phyloP scores from a whole-genome alignment of 23 tunicate species.

The Aplidium turbinatum region DNA sequence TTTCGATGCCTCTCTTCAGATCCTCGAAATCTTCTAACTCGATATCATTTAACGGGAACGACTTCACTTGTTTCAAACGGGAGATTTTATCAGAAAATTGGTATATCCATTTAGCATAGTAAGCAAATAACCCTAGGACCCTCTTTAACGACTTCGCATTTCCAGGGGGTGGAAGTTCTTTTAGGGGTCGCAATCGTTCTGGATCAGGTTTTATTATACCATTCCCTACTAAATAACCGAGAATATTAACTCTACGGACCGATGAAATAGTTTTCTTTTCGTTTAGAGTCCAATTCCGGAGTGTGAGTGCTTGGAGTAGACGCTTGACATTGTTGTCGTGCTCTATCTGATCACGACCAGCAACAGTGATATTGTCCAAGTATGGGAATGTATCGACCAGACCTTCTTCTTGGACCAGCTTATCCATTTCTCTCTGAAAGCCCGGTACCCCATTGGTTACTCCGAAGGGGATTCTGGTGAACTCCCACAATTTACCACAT shows the following conservation, averaged over 20 bases:
- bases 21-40: conserved; percentile 1
- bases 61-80: background rate
- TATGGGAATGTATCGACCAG: conserved; percentile 10
- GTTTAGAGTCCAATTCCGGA: conserved; percentile 3
- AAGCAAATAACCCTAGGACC: conserved; percentile 19
- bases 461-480: conserved; percentile 26
- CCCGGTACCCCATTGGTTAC: conserved; percentile 23
- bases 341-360: conserved; percentile 16
- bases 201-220: conserved; percentile 22
- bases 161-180: conserved; percentile 1
- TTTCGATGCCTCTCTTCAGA: conserved; percentile 1
- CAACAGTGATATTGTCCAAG: conserved; percentile 23
- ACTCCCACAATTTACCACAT: conserved; percentile 10
- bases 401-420: background rate
- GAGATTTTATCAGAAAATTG: conserved; percentile 37
- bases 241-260: background rate
- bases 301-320: background rate
- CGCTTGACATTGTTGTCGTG: conserved; percentile 28
- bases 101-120: conserved; percentile 18
- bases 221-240: conserved; percentile 26
- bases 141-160: conserved; percentile 7
- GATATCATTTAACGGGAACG: conserved; percentile 14
- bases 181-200: conserved; percentile 13
- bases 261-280: conserved; percentile 22
- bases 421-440: conserved; percentile 24